Evolutionary conservation across 2,888 invertebrate genomes (phyloP).

Genomic region (Apoda limacodes): DNA sequence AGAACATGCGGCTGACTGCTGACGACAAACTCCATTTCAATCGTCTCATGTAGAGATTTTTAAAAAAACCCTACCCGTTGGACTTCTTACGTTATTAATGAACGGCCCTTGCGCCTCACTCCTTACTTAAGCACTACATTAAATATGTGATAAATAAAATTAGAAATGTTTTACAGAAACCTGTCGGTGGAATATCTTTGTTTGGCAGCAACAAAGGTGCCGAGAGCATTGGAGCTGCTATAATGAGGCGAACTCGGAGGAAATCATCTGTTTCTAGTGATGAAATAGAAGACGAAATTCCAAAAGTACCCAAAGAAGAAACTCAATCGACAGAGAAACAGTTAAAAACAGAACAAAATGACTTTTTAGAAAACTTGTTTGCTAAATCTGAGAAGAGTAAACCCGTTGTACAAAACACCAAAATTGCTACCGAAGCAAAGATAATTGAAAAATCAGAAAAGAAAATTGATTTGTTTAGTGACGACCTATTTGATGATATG

Average conservation of each 20-base stretch:
- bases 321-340: constrained; percentile 1
- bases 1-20: no score
- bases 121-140: no score
- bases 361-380: constrained; percentile 49
- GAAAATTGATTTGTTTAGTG: constrained; percentile 46
- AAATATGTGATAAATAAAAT: background rate
- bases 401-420: constrained; percentile 19
- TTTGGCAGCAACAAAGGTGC: constrained; percentile 57
- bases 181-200: constrained; percentile 70
- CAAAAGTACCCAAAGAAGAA: constrained; percentile 11
- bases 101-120: no score
- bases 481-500: constrained; percentile 57
- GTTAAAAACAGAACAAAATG: constrained; percentile 26
- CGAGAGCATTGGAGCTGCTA: constrained; percentile 52
- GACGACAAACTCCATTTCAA: no score
- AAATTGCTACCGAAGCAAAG: constrained; percentile 12
- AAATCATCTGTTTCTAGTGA: constrained; percentile 39
- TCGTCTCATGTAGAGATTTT: no score
- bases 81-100: no score
- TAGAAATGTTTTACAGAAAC: constrained; percentile 55
- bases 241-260: constrained; percentile 41
- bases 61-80: no score
- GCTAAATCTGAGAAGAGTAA: constrained; percentile 31
- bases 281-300: constrained; percentile 24
- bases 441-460: constrained; percentile 23